These are phyloP conservation scores for Psittacula derbiana DNA, from an alignment of 2,797 vertebrate species.

Conservation along the genomic window DNA sequence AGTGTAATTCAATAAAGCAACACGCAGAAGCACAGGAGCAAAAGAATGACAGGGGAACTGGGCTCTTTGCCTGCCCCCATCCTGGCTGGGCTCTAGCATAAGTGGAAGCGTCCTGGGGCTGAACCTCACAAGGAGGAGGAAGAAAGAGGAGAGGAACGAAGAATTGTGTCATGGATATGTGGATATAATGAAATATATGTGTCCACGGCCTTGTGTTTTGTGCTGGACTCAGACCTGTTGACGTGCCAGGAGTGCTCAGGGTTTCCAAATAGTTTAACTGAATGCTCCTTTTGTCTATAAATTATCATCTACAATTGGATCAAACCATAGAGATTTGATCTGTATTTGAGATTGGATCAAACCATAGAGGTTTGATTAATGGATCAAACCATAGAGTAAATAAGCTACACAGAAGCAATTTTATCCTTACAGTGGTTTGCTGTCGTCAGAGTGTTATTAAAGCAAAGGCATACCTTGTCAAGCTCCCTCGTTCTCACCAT, in stretches of 20 bases:
- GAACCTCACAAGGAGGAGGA: neutral
- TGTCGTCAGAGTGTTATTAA: neutral
- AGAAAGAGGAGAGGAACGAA: neutral
- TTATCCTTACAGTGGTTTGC: neutral
- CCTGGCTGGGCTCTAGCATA: neutral
- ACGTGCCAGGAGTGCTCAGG: neutral
- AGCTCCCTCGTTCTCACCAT: conserved; percentile 57
- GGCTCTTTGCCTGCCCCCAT: neutral
- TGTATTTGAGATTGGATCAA: neutral
- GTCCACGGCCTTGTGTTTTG: neutral
- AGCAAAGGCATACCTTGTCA: conserved; percentile 59
- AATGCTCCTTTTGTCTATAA: neutral
- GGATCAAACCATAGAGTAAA: neutral
- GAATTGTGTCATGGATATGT: neutral
- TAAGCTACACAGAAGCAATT: neutral
- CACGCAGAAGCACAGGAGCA: neutral
- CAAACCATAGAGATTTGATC: neutral
- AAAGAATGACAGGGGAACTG: neutral
- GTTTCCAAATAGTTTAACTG: neutral
- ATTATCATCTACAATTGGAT: neutral
- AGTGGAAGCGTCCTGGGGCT: neutral
- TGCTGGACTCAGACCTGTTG: neutral
- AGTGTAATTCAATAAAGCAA: neutral
- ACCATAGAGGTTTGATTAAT: neutral
- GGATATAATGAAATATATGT: neutral